Evolutionary conservation across 2,888 invertebrate genomes (phyloP).

Genomic region (Magallana nippona): DNA sequence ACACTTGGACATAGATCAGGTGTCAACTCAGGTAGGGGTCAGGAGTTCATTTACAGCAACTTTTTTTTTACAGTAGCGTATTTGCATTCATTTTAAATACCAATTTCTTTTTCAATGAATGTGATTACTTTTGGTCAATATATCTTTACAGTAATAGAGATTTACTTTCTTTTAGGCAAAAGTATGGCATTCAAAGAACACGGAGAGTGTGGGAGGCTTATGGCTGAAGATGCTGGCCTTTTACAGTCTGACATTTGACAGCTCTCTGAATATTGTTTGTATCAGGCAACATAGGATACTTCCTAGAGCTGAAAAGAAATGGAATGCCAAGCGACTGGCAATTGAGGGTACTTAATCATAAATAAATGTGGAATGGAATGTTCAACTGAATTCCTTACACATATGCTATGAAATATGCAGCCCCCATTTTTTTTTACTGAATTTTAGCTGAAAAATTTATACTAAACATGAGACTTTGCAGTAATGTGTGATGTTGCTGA

Average conservation of each 20-base stretch:
- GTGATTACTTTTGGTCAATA: too few relatives aligned
- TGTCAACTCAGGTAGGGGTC: neutral
- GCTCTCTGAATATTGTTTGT: slow-evolving; percentile 80
- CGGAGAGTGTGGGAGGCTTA: slow-evolving; percentile 79
- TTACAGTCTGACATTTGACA: slow-evolving; percentile 82
- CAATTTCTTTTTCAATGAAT: too few relatives aligned
- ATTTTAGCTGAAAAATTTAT: neutral
- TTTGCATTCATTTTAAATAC: too few relatives aligned
- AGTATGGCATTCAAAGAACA: slow-evolving; percentile 76
- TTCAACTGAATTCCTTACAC: too few relatives aligned
- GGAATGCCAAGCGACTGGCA: slow-evolving; percentile 82
- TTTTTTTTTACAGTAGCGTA: too few relatives aligned
- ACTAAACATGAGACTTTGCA: neutral
- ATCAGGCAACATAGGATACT: slow-evolving; percentile 80
- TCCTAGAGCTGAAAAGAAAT: slow-evolving; percentile 81
- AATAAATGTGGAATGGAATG: neutral
- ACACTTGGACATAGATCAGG: neutral
- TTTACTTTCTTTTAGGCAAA: slow-evolving; percentile 43
- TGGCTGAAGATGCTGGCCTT: slow-evolving; percentile 82
- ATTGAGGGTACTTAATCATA: slow-evolving; percentile 81
- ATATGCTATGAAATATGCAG: too few relatives aligned
- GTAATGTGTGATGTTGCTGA: too few relatives aligned
- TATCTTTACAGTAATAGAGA: neutral
- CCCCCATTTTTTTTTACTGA: too few relatives aligned
- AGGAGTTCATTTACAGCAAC: too few relatives aligned